phyloP scores from a whole-genome alignment of 1,140 invertebrate genomes.

The Platyura marginata region DNA sequence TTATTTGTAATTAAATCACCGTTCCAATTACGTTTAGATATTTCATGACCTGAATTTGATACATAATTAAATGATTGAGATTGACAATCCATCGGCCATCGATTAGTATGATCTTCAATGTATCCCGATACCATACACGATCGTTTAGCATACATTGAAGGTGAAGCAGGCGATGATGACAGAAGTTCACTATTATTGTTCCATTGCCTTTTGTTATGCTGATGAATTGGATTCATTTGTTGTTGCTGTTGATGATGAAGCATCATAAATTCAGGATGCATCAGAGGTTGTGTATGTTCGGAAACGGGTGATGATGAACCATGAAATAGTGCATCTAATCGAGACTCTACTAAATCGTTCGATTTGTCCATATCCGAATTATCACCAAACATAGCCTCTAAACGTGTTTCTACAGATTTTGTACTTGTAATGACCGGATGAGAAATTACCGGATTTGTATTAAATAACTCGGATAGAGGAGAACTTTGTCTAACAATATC shows the following conservation, averaged over 20 bases:
- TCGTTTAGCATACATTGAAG: slow-evolving; percentile 1
- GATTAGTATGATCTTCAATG: slow-evolving; percentile 1
- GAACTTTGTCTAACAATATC: background rate
- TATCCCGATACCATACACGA: slow-evolving; percentile 1
- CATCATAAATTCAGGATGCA: background rate
- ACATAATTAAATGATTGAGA: background rate
- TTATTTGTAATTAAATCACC: slow-evolving; percentile 5
- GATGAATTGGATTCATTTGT: background rate
- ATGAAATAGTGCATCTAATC: slow-evolving; percentile 21
- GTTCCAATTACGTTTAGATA: slow-evolving; percentile 17
- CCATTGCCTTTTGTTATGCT: slow-evolving; percentile 5
- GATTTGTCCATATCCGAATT: slow-evolving; percentile 18
- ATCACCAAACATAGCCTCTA: slow-evolving; percentile 24
- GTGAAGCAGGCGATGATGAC: background rate
- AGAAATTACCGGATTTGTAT: slow-evolving; percentile 5
- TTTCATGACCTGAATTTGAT: slow-evolving; percentile 8
- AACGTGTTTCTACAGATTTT: slow-evolving; percentile 9
- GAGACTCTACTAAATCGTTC: slow-evolving; percentile 18
- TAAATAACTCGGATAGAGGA: slow-evolving; percentile 5
- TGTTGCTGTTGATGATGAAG: background rate
- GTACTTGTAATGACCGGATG: background rate
- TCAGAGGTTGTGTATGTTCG: background rate
- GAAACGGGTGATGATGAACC: slow-evolving; percentile 7
- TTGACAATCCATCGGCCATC: slow-evolving; percentile 3
- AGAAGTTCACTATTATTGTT: background rate